These are phyloP conservation scores for Hystrix brachyura DNA, from an alignment of 2,113 vertebrate genomes.

Conservation along the genomic window DNA sequence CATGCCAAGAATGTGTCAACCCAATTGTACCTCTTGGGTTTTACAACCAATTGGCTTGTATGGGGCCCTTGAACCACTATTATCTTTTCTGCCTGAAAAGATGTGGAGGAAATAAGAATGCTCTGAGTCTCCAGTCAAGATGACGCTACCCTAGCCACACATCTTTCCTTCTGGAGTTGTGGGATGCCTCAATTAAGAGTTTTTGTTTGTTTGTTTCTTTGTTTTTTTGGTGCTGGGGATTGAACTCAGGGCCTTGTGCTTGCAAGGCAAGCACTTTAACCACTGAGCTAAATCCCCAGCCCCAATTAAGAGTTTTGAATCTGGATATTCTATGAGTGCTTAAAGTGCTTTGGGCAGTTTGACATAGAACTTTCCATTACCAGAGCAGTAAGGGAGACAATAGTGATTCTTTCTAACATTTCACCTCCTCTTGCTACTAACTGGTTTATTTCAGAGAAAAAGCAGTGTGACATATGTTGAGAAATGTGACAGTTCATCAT, in stretches of 20 bases:
- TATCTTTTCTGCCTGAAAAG: slow-evolving; percentile 45
- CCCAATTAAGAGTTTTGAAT: slow-evolving; percentile 51
- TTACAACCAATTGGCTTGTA: slow-evolving; percentile 43
- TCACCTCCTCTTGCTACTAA: slow-evolving; percentile 56
- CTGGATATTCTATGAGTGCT: background rate
- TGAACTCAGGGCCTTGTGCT: too few relatives aligned
- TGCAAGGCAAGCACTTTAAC: too few relatives aligned
- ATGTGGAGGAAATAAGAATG: background rate
- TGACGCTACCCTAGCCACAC: background rate
- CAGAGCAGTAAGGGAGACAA: background rate
- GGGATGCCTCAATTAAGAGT: slow-evolving; percentile 43
- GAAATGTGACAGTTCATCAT: slow-evolving; percentile 4
- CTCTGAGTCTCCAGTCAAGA: background rate
- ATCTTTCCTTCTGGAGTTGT: background rate
- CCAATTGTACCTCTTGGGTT: slow-evolving; percentile 29
- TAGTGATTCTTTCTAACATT: slow-evolving; percentile 54
- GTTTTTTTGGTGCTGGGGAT: too few relatives aligned
- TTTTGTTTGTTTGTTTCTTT: background rate
- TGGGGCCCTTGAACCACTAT: slow-evolving; percentile 41
- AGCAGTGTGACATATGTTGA: background rate
- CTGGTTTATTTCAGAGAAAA: slow-evolving; percentile 56
- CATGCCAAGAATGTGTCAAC: slow-evolving; percentile 64
- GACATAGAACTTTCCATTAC: slow-evolving; percentile 64
- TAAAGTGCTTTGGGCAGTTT: slow-evolving; percentile 30
- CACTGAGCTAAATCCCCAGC: background rate